A percentile compares a stretch with the other conserved stretches of the same genome.
Evolutionary conservation across 1,140 invertebrate species (phyloP).

Genomic region (Rhopalosiphum padi): DNA sequence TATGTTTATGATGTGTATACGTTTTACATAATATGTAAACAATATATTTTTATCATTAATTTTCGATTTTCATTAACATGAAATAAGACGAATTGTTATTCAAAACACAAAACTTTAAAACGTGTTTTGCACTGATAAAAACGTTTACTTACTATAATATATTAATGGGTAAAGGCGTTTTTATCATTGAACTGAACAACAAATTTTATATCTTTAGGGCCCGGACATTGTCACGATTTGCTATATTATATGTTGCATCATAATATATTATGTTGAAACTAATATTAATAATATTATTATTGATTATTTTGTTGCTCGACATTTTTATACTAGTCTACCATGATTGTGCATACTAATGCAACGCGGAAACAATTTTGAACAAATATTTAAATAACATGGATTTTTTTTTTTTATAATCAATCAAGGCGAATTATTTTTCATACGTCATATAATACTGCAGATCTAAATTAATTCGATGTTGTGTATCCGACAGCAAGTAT

Average conservation of each 20-base stretch:
- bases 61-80: not conserved
- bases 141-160: not conserved
- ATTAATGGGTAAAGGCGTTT: not conserved
- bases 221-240: slow-evolving; percentile 31
- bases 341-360: no score
- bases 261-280: not conserved
- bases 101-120: not conserved
- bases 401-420: not conserved
- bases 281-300: not conserved
- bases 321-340: not conserved
- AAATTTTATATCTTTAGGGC: slow-evolving; percentile 3
- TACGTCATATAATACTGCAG: not conserved
- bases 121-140: slow-evolving; percentile 33
- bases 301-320: not conserved
- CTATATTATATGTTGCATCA: not conserved
- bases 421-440: not conserved
- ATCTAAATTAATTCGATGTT: not conserved
- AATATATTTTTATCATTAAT: not conserved
- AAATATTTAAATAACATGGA: not conserved
- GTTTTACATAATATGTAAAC: not conserved
- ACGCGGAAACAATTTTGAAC: not conserved
- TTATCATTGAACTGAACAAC: not conserved
- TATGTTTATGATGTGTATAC: not conserved
- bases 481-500: not conserved
- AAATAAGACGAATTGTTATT: not conserved